Base-by-base conservation (phyloP, 2,797 vertebrate species). In the Acanthis flammea region DNA sequence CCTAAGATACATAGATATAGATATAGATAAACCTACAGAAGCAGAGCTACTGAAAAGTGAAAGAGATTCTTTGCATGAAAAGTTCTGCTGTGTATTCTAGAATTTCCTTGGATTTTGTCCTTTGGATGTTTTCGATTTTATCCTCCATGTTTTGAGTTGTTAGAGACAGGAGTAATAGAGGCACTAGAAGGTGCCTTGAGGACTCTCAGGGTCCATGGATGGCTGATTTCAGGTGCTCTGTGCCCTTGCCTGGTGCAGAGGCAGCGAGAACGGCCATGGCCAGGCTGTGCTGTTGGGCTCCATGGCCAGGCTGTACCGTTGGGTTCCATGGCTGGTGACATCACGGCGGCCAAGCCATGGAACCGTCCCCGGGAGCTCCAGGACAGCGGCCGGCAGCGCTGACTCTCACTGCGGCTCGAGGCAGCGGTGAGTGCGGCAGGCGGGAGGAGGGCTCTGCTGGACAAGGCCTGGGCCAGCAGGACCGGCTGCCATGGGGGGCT, bases 371-470 rank as follows among this genome's bases (percentile, higher is more conserved):
- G 1, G 25, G 35, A 7, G 2, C 48, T 24, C 7, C 57, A 19
- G 55, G 55, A 19, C 58, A 19, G 2, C 2, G 1, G 30, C 68
- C 1, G 2, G 33, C 8, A 1, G 2, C 1, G 2, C 2, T 55
- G 80, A 3, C 42, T 6, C 30, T 55, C 80, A 41, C 2, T 22
- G 30, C 6, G 4, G 9, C 35, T 31, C 3, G 4, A 65, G 35
- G 51, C 68, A 41, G 68, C 7, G 4, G 60, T 27, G 60, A 42
- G 42, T 42, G 60, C 1, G 1, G 51, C 42, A 57, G 28, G 51
- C 1, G 0, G 35, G 16, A n/a, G 42, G 17, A 30, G 11, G 60
- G 80, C 80, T 47, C 41, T 41, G 50, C 50, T 25, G 50, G 30
- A 6, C 30, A 6, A 25, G 42, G 45, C 13, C 45, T 16, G 37